Conservation (phyloP, 2,113 vertebrate genomes). For the Pedionomus torquatus region DNA sequence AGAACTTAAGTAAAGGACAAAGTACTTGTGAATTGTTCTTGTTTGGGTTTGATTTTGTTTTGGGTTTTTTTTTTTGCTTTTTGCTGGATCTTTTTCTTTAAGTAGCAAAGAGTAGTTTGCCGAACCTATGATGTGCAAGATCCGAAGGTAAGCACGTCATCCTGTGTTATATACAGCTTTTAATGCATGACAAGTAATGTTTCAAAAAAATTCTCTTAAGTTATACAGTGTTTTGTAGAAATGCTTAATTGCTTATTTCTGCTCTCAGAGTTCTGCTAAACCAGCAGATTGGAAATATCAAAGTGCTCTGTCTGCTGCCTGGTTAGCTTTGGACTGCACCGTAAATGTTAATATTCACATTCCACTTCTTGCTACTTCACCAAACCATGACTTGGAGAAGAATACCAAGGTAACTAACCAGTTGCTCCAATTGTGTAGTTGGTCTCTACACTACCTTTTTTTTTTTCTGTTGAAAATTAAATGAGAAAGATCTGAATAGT, state of each 20-base stretch:
- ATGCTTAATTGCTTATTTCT: not conserved
- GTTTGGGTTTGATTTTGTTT: not conserved
- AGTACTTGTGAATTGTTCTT: not conserved
- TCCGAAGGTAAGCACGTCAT: constrained; percentile 80
- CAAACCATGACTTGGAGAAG: constrained; percentile 75
- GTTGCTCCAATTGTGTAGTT: not conserved
- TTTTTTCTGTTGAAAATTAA: not conserved
- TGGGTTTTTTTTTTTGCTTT: not conserved
- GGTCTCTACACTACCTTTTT: not conserved
- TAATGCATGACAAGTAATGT: not conserved
- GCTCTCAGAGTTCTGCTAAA: constrained; percentile 83
- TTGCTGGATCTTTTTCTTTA: constrained; percentile 73
- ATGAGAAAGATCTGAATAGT: not conserved
- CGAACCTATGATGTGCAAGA: constrained; percentile 88
- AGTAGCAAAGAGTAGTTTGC: constrained; percentile 86
- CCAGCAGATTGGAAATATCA: constrained; percentile 97
- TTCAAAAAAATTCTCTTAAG: not conserved
- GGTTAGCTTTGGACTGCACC: constrained; percentile 84
- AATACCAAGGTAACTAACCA: constrained; percentile 81
- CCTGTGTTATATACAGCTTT: not conserved
- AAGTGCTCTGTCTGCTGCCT: constrained; percentile 81
- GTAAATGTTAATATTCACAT: constrained; percentile 85
- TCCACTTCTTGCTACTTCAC: constrained; percentile 77
- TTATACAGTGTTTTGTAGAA: not conserved
- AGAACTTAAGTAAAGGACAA: not conserved